These are phyloP conservation scores for Leucophenga varia DNA, from an alignment of 1,140 invertebrate genomes.

Conservation along the genomic window DNA sequence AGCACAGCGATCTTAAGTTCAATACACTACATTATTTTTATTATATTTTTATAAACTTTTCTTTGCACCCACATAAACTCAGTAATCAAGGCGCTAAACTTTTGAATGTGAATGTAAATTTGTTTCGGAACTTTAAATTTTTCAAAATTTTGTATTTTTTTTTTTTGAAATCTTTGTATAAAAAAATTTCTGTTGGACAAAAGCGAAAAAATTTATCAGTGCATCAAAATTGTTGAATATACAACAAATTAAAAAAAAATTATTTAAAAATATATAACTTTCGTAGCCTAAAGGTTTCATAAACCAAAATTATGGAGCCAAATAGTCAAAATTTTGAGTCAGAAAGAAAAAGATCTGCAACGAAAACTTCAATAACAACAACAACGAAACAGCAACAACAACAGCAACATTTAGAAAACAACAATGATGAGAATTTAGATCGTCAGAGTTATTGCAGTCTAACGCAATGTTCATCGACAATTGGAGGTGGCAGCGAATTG, in stretches of 20 bases:
- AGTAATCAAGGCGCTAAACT: too few species aligned
- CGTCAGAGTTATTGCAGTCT: neutral
- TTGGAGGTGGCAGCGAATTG: neutral
- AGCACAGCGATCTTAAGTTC: too few species aligned
- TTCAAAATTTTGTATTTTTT: neutral
- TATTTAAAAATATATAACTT: neutral
- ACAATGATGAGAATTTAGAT: neutral
- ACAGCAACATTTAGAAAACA: neutral
- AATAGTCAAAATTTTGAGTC: slow-evolving; percentile 27
- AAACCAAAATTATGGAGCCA: slow-evolving; percentile 14
- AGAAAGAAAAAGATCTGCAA: slow-evolving; percentile 4
- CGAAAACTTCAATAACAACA: slow-evolving; percentile 1
- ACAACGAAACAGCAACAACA: slow-evolving; percentile 12
- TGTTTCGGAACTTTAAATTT: too few species aligned
- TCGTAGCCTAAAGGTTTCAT: slow-evolving; percentile 2
- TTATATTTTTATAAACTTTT: too few species aligned
- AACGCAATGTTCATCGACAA: neutral
- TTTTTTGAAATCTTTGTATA: slow-evolving; percentile 17
- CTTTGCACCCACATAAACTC: too few species aligned
- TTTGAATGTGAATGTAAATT: too few species aligned
- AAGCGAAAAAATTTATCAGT: slow-evolving; percentile 25
- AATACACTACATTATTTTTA: too few species aligned
- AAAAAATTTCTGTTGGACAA: slow-evolving; percentile 46
- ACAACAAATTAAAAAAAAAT: slow-evolving; percentile 2
- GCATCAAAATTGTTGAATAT: neutral